Evolutionary conservation across 1,140 invertebrate genomes (phyloP), one percentile per base, ranked within the genome.

Genomic region (Procambarus virginalis): DNA sequence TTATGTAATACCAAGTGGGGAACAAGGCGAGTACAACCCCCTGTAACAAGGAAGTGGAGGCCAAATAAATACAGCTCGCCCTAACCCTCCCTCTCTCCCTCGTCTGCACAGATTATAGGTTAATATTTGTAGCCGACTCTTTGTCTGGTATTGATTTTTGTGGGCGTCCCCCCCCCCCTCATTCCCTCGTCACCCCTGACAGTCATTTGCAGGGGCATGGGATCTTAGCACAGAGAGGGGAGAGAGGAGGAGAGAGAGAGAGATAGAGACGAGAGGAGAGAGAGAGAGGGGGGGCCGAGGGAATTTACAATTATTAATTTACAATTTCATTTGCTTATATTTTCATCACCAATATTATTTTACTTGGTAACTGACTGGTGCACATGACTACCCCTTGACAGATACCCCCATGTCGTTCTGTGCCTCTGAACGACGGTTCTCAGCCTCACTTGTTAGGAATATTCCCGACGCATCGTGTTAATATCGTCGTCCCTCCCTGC

Each of bases 141-240:
- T 89, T 89, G 88, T 89, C 88, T 89, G 48, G 75, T 89, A 89
- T 89, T 89, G 88, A 89, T 89, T 89, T 89, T 84, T 89, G 70
- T 78, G 45, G 14, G 51, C 73, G 68, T 58, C 87, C 79, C 84
- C 55, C 58, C 34, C 34, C 34, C 34, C 34, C 34, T 0, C 34
- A 0, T 34, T 34, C 34, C 34, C 34, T 1, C 34, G 34, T 78
- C 75, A 75, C 51, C 75, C 78, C 75, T 60, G 55, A 49, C 81
- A 87, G 86, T 87, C 86, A 87, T 81, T 86, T 80, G 78, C 86
- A 70, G 86, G 76, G 85, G 85, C 8, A 17, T 46, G 60, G 60
- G 20, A 55, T 64, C 81, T 83, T 68, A 58, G 64, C 8, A 46
- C 46, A n/a, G 20, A 60, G 64, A 2, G 51, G 3, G 60, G 34